Evolutionary conservation across 35 echinoderm and acorn worm species (phyloP).

Genomic region (Apostichopus parvimensis): DNA sequence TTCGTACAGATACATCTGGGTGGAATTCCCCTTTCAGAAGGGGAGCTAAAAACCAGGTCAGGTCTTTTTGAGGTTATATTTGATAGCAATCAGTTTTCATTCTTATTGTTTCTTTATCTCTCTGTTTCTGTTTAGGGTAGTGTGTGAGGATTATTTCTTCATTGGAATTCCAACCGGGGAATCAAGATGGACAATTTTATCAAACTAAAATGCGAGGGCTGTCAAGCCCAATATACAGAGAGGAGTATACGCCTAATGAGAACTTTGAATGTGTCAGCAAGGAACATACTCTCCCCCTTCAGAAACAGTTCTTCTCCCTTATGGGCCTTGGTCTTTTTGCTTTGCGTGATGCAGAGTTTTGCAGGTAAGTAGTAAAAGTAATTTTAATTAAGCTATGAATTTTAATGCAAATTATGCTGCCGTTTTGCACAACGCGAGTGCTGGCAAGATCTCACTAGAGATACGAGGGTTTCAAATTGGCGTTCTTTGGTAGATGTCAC

Average conservation of each 20-base stretch:
- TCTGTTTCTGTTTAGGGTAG: neutral
- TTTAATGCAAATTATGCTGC: neutral
- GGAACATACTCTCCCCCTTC: neutral
- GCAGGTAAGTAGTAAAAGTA: neutral
- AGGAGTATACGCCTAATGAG: neutral
- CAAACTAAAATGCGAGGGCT: neutral
- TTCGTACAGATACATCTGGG: too few species aligned
- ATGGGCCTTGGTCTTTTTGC: neutral
- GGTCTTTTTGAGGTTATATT: too few species aligned
- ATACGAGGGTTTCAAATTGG: too few species aligned
- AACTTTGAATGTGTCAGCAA: neutral
- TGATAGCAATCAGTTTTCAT: too few species aligned
- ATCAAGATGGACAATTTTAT: neutral
- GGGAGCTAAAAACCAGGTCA: too few species aligned
- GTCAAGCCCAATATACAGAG: neutral
- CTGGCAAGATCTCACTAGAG: too few species aligned
- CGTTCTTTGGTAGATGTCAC: too few species aligned
- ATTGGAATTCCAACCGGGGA: neutral
- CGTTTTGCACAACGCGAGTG: too few species aligned
- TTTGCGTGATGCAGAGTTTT: neutral
- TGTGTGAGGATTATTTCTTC: neutral
- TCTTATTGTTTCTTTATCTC: neutral
- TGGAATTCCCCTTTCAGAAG: too few species aligned
- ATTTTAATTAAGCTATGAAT: slow-evolving; percentile 16
- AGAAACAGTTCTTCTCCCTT: neutral